Evolutionary conservation across 2,113 vertebrate species (phyloP).

Genomic region (Candoia aspera): DNA sequence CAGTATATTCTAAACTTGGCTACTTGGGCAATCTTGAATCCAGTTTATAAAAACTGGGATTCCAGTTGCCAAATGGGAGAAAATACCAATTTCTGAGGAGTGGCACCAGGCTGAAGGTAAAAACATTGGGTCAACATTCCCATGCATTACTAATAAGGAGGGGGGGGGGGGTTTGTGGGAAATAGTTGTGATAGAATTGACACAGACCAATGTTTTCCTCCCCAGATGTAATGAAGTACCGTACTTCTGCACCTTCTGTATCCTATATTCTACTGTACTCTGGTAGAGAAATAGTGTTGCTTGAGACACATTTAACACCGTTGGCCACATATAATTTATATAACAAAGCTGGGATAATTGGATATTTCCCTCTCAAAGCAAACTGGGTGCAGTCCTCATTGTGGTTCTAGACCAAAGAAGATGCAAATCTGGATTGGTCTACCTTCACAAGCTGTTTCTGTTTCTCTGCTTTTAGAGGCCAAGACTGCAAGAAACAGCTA

Average conservation of each 20-base stretch:
- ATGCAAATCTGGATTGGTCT: neutral
- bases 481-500: neutral
- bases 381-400: neutral
- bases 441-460: neutral
- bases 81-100: neutral
- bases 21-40: neutral
- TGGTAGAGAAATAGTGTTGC: neutral
- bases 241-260: neutral
- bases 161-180: no score
- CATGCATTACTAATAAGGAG: no score
- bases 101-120: neutral
- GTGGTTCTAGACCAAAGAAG: neutral
- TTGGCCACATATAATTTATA: neutral
- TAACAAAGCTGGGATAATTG: neutral
- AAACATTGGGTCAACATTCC: no score
- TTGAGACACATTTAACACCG: neutral
- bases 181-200: neutral
- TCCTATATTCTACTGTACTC: neutral
- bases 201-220: neutral
- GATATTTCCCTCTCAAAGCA: neutral
- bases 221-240: neutral
- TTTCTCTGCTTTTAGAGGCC: neutral
- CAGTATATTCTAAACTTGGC: neutral
- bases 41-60: neutral
- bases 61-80: neutral